Conservation (phyloP, 37 sponge, comb jelly and placozoan genomes). For the Corticium candelabrum region DNA sequence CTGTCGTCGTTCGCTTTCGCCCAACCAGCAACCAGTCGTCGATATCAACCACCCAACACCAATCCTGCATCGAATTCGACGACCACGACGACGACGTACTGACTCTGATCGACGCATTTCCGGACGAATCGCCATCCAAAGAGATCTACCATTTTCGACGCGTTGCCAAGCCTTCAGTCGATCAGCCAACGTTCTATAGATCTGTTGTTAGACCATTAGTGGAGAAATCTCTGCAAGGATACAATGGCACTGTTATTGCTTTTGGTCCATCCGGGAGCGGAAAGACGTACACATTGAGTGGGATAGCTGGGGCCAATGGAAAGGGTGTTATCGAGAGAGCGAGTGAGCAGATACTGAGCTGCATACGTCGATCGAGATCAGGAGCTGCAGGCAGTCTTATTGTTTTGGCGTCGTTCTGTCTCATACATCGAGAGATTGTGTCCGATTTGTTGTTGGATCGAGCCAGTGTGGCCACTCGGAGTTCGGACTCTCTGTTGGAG, state of each 20-base stretch:
- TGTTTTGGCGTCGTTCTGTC: background rate
- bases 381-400: background rate
- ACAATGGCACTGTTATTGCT: slow-evolving; percentile 56
- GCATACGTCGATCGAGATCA: slow-evolving; percentile 29
- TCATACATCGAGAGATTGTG: background rate
- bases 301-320: background rate
- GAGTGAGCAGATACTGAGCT: slow-evolving; percentile 41
- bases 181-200: slow-evolving; percentile 23
- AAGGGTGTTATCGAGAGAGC: slow-evolving; percentile 23
- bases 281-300: background rate
- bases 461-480: background rate
- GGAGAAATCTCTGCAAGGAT: slow-evolving; percentile 51
- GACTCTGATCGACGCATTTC: background rate
- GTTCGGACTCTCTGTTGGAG: background rate
- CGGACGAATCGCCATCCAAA: too few relatives aligned
- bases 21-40: background rate
- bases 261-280: slow-evolving; percentile 8
- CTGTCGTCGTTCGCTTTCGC: background rate
- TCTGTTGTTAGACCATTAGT: slow-evolving; percentile 35
- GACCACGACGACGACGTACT: background rate
- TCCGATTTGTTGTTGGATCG: background rate
- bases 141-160: too few relatives aligned
- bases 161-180: background rate
- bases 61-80: background rate
- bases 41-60: background rate